Base-by-base conservation (phyloP, 2,888 invertebrate species). In the Mycogona germanica region DNA sequence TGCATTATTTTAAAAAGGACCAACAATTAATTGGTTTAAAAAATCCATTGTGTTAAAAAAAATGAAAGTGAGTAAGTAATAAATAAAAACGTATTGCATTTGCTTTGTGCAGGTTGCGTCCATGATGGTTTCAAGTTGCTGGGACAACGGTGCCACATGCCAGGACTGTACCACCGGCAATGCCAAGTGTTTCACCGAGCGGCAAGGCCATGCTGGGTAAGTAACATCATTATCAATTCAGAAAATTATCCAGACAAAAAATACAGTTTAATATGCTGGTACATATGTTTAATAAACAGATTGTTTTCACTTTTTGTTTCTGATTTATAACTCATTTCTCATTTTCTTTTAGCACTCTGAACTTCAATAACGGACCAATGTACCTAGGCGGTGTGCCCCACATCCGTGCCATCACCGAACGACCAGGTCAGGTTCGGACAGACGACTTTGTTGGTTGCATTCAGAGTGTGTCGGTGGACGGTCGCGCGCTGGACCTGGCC, bases 371-470 rank as follows among this genome's bases (percentile, higher is more conserved):
- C 62, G 85, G 89, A 64, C 85, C 84, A 0, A 71, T 95, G 55
- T 76, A 85, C 44, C 76, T 95, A 59, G 93, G 93, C 23, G 95
- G 95, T 6, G 73, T 95, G 32, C 75, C 79, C 44, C 81, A 81
- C 60, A 86, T 91, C 0, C 87, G 88, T 70, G 86, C 89, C 14
- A 81, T 92, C 0, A 70, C 92, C 26, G 88, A 91, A 67, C 78
- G 91, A 42, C 87, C 87, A 0, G 89, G 88, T 0, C 92, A 93
- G 71, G 80, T 95, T 37, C 84, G 84, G 64, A 83, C 91, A 0
- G 92, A 93, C 66, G 93, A 95, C 67, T 81, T 96, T 57, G 82
- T 93, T 17, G 96, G 96, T 4, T 96, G 96, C 66, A 80, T 95
- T 60, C 89, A 92, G 65, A 88, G 88, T 61, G 83, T 93, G 2